A percentile compares a stretch with the other conserved stretches of the same genome.
Conservation (phyloP, 2,113 vertebrate species). For the Apteryx mantelli region DNA sequence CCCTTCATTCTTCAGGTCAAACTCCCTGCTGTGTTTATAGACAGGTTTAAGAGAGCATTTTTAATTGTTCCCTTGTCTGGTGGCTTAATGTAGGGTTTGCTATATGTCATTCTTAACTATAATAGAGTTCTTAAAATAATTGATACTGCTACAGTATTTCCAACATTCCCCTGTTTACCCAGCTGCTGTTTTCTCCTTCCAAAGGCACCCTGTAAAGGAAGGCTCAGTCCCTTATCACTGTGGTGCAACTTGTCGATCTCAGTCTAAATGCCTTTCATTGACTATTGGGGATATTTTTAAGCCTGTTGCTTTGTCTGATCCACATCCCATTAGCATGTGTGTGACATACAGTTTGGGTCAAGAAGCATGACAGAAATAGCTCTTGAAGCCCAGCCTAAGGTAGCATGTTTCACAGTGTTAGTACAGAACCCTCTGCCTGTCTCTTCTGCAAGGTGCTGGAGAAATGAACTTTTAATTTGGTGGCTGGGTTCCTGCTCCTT, state of each 20-base stretch:
- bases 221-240: not conserved
- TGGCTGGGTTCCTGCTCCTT: not conserved
- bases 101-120: not conserved
- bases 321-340: not conserved
- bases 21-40: not conserved
- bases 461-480: not conserved
- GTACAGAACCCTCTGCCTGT: not conserved
- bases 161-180: not conserved
- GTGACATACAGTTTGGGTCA: not conserved
- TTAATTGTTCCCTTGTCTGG: not conserved
- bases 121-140: not conserved
- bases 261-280: conserved; percentile 13
- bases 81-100: not conserved
- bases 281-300: conserved; percentile 32
- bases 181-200: not conserved
- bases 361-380: not conserved
- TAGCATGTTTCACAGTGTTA: not conserved
- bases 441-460: not conserved
- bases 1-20: not conserved
- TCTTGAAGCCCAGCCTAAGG: not conserved
- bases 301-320: not conserved
- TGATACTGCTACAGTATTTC: not conserved
- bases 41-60: not conserved
- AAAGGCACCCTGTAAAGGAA: not conserved
- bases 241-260: not conserved